These are phyloP conservation scores for Strigamia crassipes DNA, from an alignment of 2,888 invertebrate genomes.

Conservation along the genomic window DNA sequence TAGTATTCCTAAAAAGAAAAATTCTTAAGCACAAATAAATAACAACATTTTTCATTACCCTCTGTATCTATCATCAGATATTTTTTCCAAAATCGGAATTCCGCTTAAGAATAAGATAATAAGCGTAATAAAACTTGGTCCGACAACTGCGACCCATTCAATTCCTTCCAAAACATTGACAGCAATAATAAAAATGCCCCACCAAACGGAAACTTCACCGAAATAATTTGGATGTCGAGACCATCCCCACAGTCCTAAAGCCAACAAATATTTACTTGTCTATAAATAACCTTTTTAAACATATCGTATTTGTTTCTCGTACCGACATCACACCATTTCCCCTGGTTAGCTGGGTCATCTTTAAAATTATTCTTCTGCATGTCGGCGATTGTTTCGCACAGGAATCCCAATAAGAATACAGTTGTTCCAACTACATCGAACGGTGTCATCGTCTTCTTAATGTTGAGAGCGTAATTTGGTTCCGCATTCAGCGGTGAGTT, in stretches of 20 bases:
- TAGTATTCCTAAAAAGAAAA: slow-evolving; percentile 74
- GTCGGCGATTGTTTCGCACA: slow-evolving; percentile 89
- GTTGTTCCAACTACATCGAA: slow-evolving; percentile 84
- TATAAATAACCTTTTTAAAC: too few species aligned
- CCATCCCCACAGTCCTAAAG: slow-evolving; percentile 77
- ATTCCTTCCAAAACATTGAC: slow-evolving; percentile 80
- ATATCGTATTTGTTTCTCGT: too few species aligned
- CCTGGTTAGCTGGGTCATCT: slow-evolving; percentile 84
- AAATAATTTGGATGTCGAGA: slow-evolving; percentile 94
- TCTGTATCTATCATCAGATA: slow-evolving; percentile 85
- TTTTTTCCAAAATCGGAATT: slow-evolving; percentile 83
- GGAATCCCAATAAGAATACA: slow-evolving; percentile 79
- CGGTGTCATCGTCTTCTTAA: slow-evolving; percentile 75
- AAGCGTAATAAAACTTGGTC: slow-evolving; percentile 82
- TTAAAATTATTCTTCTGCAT: slow-evolving; percentile 89
- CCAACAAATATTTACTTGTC: too few species aligned
- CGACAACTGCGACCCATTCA: slow-evolving; percentile 84
- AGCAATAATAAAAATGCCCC: slow-evolving; percentile 89
- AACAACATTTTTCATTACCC: slow-evolving; percentile 62
- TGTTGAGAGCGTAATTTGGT: slow-evolving; percentile 50
- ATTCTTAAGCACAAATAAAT: not conserved
- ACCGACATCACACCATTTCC: slow-evolving; percentile 92
- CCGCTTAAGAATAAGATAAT: slow-evolving; percentile 89
- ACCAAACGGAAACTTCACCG: slow-evolving; percentile 91
- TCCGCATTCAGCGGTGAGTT: slow-evolving; percentile 68